Evolutionary conservation across 2,888 invertebrate species (phyloP), one percentile per base, ranked within the genome.

Genomic region (Pasiphila rectangulata): DNA sequence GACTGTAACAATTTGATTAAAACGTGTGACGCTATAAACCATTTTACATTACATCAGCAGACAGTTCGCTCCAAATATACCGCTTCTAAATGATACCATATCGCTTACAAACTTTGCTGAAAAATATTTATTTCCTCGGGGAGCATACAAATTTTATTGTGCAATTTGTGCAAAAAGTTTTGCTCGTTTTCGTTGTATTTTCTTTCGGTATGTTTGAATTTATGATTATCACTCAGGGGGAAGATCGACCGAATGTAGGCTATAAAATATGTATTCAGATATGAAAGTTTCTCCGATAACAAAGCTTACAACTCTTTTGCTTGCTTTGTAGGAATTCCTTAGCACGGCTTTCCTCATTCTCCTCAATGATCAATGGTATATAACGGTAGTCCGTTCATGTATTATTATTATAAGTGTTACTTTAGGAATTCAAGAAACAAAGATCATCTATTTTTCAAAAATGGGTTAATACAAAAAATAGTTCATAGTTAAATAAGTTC

Each of bases 51-150:
- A n/a, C n/a, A n/a, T n/a, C n/a, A n/a, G n/a, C 10, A 34, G 3
- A 23, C 29, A 12, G 9, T 20, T 27, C 34, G 15, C 45, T 34
- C 37, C 34, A 51, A 50, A 39, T 39, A 25, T 19, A 38, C 23
- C 27, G 46, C 44, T 50, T 43, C 66, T 67, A 70, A 75, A 70
- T 70, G 65, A 72, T 73, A 73, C 61, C 68, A 62, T 69, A 70
- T 69, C 67, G 69, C 64, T 69, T 64, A 63, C 65, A 64, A 69
- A 75, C 63, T 73, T 73, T 61, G 67, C 60, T 61, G 59, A 62
- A 71, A n/a, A 72, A 64, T 64, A 65, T 69, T 72, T 69, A 70
- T 67, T 66, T 63, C 67, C 63, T 63, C 37, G 27, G 66, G 61
- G 65, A 64, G 53, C 48, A 54, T 46, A 57, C 55, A 52, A 64